Conservation (phyloP, 2,888 invertebrate genomes). For the Pelosia muscerda region DNA sequence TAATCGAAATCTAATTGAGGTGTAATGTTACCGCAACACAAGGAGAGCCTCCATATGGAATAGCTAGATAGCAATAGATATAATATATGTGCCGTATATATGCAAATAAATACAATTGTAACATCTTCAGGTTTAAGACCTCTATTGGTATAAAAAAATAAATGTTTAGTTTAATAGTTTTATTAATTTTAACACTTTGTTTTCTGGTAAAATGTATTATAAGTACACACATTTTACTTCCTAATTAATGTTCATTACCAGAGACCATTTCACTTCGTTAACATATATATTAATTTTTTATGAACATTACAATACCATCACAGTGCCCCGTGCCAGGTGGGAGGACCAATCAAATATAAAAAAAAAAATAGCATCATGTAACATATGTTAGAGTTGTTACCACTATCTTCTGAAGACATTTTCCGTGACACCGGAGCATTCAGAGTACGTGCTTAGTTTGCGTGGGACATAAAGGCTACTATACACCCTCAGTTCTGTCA, state of each 20-base stretch:
- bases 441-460: conserved; percentile 47
- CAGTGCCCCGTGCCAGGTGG: background rate
- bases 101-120: background rate
- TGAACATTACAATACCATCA: background rate
- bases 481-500: conserved; percentile 11
- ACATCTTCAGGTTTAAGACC: background rate
- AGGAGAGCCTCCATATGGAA: background rate
- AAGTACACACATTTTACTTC: background rate
- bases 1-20: background rate
- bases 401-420: conserved; percentile 43
- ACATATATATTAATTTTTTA: too few relatives aligned
- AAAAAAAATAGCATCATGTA: conserved; percentile 10
- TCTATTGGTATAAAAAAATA: background rate
- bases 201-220: background rate
- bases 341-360: too few relatives aligned
- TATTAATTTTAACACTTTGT: background rate
- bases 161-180: too few relatives aligned
- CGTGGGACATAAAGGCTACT: conserved; percentile 22
- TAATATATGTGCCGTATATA: too few relatives aligned
- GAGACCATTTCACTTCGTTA: background rate
- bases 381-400: conserved; percentile 33
- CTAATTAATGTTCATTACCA: background rate
- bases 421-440: conserved; percentile 45
- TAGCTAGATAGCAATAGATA: background rate
- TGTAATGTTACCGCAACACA: background rate